Evolutionary conservation across 2,113 vertebrate species (phyloP).

Genomic region (Varanus komodoensis): DNA sequence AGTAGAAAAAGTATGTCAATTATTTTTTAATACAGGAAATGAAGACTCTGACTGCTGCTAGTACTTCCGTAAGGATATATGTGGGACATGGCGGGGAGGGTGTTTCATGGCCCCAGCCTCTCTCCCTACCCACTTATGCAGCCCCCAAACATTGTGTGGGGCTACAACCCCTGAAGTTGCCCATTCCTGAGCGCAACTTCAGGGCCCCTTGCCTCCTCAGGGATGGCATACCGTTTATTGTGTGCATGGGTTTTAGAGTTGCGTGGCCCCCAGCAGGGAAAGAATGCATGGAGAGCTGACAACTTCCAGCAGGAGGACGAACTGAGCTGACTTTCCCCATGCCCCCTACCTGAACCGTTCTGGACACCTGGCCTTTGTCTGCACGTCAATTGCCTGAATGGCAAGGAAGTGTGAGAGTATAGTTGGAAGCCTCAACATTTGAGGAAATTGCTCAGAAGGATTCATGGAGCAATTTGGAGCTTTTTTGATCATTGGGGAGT

Average conservation of each 20-base stretch:
- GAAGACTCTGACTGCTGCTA: too few relatives aligned
- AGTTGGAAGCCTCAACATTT: constrained; percentile 16
- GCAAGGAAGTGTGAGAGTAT: not conserved
- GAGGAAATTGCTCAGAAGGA: constrained; percentile 46
- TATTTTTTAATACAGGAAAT: too few relatives aligned
- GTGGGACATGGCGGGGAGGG: too few relatives aligned
- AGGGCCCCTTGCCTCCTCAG: not conserved
- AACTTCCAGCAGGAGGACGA: not conserved
- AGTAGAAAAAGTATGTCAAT: too few relatives aligned
- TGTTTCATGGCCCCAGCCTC: too few relatives aligned
- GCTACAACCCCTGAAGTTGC: not conserved
- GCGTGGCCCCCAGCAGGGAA: not conserved
- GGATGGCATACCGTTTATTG: not conserved
- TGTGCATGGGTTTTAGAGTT: constrained; percentile 6
- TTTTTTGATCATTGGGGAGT: constrained; percentile 33
- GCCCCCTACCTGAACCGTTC: not conserved
- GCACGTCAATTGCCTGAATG: not conserved
- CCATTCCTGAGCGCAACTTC: too few relatives aligned
- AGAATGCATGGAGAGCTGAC: not conserved
- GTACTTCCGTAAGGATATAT: not conserved
- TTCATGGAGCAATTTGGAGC: not conserved
- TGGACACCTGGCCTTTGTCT: constrained; percentile 19
- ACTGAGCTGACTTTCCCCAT: not conserved
- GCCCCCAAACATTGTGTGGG: too few relatives aligned
- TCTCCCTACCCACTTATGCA: too few relatives aligned